A percentile compares a stretch with the other conserved stretches of the same genome.
phyloP scores from a whole-genome alignment of 2,113 vertebrate species.

The Oenanthe melanoleuca region DNA sequence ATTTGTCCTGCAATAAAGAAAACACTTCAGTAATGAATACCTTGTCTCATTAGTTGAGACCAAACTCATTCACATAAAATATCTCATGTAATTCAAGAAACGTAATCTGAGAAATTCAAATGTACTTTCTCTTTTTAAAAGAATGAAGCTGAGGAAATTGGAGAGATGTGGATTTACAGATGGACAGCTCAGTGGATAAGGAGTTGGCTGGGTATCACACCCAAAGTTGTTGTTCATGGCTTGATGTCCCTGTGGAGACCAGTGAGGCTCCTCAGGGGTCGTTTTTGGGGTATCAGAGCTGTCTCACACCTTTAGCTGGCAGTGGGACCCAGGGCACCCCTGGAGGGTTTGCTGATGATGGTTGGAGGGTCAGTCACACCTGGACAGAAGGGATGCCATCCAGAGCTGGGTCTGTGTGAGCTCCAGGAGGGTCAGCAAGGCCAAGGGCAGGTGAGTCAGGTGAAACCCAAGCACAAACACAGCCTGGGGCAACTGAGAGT shows the following conservation, averaged over 20 bases:
- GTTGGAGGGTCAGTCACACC: not conserved
- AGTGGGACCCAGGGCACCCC: not conserved
- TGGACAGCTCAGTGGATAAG: accelerated
- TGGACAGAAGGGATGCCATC: not conserved
- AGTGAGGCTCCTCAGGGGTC: accelerated
- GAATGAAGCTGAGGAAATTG: not conserved
- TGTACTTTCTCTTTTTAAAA: slow-evolving; percentile 3
- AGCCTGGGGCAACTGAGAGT: not conserved
- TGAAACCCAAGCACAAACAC: accelerated
- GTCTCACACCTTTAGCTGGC: not conserved
- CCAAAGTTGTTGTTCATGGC: not conserved
- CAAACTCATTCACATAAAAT: not conserved
- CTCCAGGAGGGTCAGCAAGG: not conserved
- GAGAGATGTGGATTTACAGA: accelerated
- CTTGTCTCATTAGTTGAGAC: slow-evolving; percentile 50
- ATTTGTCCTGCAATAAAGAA: slow-evolving; percentile 45
- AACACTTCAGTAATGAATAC: slow-evolving; percentile 54
- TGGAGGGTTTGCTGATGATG: not conserved
- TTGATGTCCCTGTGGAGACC: not conserved
- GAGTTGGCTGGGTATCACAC: not conserved
- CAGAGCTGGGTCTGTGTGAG: not conserved
- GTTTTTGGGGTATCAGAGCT: accelerated
- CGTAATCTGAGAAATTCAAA: slow-evolving; percentile 21
- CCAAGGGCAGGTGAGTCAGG: not conserved
- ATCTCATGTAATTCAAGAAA: not conserved